Evolutionary conservation across 2,797 vertebrate genomes (phyloP).

Genomic region (Sebastes steindachneri): DNA sequence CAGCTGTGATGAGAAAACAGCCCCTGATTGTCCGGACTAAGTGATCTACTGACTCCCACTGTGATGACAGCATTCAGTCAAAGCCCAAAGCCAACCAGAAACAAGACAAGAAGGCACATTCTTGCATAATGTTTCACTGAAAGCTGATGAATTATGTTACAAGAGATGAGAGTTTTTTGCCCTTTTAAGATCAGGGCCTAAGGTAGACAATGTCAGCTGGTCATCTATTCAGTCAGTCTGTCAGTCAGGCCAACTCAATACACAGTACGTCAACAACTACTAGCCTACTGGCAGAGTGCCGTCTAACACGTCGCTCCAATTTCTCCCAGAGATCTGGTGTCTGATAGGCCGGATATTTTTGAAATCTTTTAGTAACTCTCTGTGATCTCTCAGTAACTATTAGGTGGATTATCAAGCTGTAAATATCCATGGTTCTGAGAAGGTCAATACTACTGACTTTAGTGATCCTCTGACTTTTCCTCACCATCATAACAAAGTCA

Average conservation of each 20-base stretch:
- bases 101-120: constrained; percentile 15
- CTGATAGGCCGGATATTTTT: not conserved
- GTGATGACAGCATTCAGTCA: not conserved
- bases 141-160: not conserved
- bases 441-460: not conserved
- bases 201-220: not conserved
- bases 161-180: not conserved
- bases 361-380: not conserved
- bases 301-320: not conserved
- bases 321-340: not conserved
- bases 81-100: not conserved
- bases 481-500: not conserved
- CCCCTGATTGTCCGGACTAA: constrained; percentile 18
- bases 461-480: not conserved
- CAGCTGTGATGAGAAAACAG: constrained; percentile 12
- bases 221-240: not conserved
- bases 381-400: not conserved
- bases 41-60: constrained; percentile 27
- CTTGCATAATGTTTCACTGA: constrained; percentile 5
- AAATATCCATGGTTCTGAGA: not conserved
- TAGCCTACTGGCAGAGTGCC: not conserved
- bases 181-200: not conserved
- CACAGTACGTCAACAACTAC: not conserved
- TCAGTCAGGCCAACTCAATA: not conserved
- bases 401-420: not conserved